phyloP scores from a whole-genome alignment of 2,888 invertebrate species.

The Mimas tiliae region DNA sequence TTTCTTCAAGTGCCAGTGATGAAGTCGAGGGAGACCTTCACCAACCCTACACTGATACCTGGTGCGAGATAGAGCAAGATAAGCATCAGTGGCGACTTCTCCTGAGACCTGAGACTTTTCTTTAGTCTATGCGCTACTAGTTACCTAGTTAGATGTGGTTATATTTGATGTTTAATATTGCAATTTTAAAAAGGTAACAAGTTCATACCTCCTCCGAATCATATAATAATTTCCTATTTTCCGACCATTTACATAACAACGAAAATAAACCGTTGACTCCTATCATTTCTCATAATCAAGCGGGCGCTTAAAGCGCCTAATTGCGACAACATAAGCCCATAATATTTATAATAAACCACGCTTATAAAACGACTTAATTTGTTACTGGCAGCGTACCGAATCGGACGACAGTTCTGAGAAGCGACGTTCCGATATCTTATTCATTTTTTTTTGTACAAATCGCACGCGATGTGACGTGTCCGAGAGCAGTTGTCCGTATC shows the following conservation, averaged over 20 bases:
- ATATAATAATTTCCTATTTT: too few species aligned
- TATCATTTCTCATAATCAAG: conserved; percentile 24
- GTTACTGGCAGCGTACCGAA: conserved; percentile 25
- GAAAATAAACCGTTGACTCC: conserved; percentile 20
- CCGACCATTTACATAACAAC: conserved; percentile 1
- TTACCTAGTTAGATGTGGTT: too few species aligned
- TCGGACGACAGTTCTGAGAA: conserved; percentile 50
- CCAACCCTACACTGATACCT: too few species aligned
- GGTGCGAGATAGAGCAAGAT: too few species aligned
- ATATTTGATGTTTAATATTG: too few species aligned
- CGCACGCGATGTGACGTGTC: conserved; percentile 72
- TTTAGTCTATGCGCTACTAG: too few species aligned
- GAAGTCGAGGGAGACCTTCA: too few species aligned
- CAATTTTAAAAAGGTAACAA: too few species aligned
- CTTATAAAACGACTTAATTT: conserved; percentile 24
- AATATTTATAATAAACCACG: conserved; percentile 12
- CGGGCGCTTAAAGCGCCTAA: conserved; percentile 18
- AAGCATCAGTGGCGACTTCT: too few species aligned
- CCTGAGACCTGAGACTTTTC: too few species aligned
- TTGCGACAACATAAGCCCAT: conserved; percentile 21
- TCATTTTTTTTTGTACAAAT: conserved; percentile 48
- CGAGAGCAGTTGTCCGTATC: conserved; percentile 51
- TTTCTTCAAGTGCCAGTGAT: too few species aligned
- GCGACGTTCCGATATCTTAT: conserved; percentile 56
- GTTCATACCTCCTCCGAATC: too few species aligned